These are phyloP conservation scores for Drosophila micromelanica DNA, from an alignment of 1,140 invertebrate genomes.

Conservation along the genomic window DNA sequence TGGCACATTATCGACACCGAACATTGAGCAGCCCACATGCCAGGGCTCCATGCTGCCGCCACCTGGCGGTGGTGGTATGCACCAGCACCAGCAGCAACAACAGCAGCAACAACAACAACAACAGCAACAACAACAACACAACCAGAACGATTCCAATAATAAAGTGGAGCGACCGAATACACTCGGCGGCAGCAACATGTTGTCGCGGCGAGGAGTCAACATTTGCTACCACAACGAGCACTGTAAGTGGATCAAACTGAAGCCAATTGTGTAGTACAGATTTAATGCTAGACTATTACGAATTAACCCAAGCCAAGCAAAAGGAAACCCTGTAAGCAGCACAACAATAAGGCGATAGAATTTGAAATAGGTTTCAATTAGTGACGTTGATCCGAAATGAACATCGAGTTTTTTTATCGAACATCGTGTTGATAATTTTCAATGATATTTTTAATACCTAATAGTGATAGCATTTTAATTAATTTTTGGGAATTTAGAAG, in stretches of 20 bases:
- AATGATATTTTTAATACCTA: no score
- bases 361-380: not conserved
- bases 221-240: slow-evolving; percentile 91
- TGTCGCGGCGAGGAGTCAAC: slow-evolving; percentile 87
- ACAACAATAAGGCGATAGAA: not conserved
- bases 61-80: slow-evolving; percentile 58
- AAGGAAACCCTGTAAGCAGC: slow-evolving; percentile 10
- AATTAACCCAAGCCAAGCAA: not conserved
- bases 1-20: slow-evolving; percentile 87
- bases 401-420: no score
- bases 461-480: no score
- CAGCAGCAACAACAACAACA: slow-evolving; percentile 9
- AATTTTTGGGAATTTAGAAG: no score
- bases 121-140: slow-evolving; percentile 41
- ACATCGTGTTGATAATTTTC: no score
- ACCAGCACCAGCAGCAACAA: slow-evolving; percentile 10
- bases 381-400: no score
- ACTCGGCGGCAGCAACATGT: slow-evolving; percentile 89
- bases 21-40: slow-evolving; percentile 85
- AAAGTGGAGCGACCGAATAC: slow-evolving; percentile 90
- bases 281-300: slow-evolving; percentile 17
- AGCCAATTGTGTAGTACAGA: slow-evolving; percentile 6
- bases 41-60: slow-evolving; percentile 84
- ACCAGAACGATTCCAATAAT: slow-evolving; percentile 78
- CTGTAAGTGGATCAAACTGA: slow-evolving; percentile 85